Evolutionary conservation across 2,888 invertebrate genomes (phyloP).

Genomic region (Orthonevra nobilis): DNA sequence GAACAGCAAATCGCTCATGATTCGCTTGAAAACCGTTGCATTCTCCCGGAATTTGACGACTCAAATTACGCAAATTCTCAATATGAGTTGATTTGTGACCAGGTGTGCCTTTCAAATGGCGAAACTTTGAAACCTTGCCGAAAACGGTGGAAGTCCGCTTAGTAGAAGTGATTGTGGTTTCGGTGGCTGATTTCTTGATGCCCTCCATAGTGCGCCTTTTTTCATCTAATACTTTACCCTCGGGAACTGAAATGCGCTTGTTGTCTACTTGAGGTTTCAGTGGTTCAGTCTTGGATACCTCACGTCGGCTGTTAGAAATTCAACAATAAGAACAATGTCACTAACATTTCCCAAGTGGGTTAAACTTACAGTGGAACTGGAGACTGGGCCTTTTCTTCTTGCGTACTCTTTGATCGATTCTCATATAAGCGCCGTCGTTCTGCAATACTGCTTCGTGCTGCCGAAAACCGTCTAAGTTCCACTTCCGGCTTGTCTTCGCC

Average conservation of each 20-base stretch:
- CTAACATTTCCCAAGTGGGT: not conserved
- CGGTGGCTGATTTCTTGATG: slow-evolving; percentile 80
- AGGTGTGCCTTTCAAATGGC: slow-evolving; percentile 94
- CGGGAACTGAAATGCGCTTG: slow-evolving; percentile 78
- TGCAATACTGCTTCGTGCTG: slow-evolving; percentile 87
- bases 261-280: slow-evolving; percentile 73
- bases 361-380: slow-evolving; percentile 85
- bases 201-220: slow-evolving; percentile 74
- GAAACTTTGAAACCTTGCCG: slow-evolving; percentile 94
- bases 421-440: slow-evolving; percentile 89
- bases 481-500: slow-evolving; percentile 80
- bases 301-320: slow-evolving; percentile 82
- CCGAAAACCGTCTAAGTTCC: slow-evolving; percentile 83
- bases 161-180: slow-evolving; percentile 82
- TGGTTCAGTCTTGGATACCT: slow-evolving; percentile 80
- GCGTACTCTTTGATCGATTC: slow-evolving; percentile 85
- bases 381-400: slow-evolving; percentile 86
- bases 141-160: slow-evolving; percentile 93
- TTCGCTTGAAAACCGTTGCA: slow-evolving; percentile 97
- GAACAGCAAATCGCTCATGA: slow-evolving; percentile 92
- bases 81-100: slow-evolving; percentile 95
- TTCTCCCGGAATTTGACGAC: slow-evolving; percentile 95
- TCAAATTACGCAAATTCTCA: slow-evolving; percentile 94
- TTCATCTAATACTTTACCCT: slow-evolving; percentile 77
- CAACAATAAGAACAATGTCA: not conserved